Evolutionary conservation across 2,113 vertebrate species (phyloP), one percentile per base, ranked within the genome.

Genomic region (Tylochromis polylepis): DNA sequence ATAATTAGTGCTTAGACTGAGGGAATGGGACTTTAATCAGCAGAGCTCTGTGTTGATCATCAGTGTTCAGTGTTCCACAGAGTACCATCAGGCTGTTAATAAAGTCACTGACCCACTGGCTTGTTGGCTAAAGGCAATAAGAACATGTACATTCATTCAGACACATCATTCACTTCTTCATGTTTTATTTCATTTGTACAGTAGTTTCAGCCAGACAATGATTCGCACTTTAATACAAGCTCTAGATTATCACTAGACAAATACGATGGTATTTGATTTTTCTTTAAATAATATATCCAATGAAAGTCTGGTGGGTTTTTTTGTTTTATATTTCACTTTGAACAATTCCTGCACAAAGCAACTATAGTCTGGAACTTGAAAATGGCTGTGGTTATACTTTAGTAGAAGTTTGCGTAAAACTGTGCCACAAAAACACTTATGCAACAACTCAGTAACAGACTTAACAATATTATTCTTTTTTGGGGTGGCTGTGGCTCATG

Each of bases 21-120:
- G 85, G 87, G 80, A 92, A 92, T 83, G 59, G 80, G 91, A 89
- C 89, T 94, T 93, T 93, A 92, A 94, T 95, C 93, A 94, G 92
- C 72, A 79, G 79, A 86, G 83, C 53, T 87, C 75, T 78, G 84
- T 90, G 91, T 86, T 92, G 89, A 93, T 95, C 87, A 89, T 90
- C 85, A 86, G 85, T 81, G 89, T 88, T 91, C 88, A 88, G 80
- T 49, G 20, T 81, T 90, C 80, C 85, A 89, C 82, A 49, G 55
- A 90, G 84, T 20, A 6, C 78, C 93, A 92, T 91, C 81, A 78
- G 92, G 72, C 77, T 79, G 49, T 78, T 94, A 94, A 95, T 94
- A 89, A 90, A 92, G 91, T 90, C 83, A 78, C 84, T 90, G 90
- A 93, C 92, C 91, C 67, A 46, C 38, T 20, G 15, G 78, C 85